phyloP scores from a whole-genome alignment of 1,140 invertebrate species.

The Druon quercuslanigerum region DNA sequence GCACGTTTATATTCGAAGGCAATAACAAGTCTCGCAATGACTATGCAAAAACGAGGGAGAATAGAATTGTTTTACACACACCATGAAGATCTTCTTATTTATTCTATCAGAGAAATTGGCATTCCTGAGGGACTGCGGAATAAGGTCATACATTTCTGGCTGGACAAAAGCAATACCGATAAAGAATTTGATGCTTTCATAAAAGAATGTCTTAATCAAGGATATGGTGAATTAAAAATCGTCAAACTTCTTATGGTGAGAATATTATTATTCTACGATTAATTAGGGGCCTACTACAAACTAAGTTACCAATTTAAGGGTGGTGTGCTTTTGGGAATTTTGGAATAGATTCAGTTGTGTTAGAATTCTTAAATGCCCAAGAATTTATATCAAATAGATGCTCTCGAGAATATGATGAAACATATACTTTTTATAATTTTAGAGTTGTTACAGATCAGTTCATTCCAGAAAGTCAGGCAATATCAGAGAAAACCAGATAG shows the following conservation, averaged over 20 bases:
- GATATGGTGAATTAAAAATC: slow-evolving; percentile 15
- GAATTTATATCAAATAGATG: too few relatives aligned
- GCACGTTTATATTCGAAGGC: not conserved
- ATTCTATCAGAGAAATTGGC: not conserved
- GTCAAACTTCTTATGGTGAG: not conserved
- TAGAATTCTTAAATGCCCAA: too few relatives aligned
- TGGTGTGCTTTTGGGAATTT: too few relatives aligned
- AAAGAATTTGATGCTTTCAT: not conserved
- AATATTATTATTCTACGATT: not conserved
- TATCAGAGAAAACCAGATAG: too few relatives aligned
- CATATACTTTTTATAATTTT: too few relatives aligned
- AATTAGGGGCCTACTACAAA: too few relatives aligned
- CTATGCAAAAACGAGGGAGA: not conserved
- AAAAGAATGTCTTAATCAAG: not conserved
- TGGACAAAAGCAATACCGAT: not conserved
- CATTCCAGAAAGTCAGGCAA: too few relatives aligned
- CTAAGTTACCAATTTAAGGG: too few relatives aligned
- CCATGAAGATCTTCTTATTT: slow-evolving; percentile 3
- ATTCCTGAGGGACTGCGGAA: not conserved
- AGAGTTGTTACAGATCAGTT: too few relatives aligned
- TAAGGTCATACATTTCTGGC: not conserved
- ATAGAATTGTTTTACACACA: slow-evolving; percentile 3
- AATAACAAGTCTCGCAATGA: not conserved
- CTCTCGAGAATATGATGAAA: too few relatives aligned
- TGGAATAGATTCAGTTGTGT: too few relatives aligned